Base-by-base conservation (phyloP, 2,113 vertebrate genomes). In the Cepphus grylle region DNA sequence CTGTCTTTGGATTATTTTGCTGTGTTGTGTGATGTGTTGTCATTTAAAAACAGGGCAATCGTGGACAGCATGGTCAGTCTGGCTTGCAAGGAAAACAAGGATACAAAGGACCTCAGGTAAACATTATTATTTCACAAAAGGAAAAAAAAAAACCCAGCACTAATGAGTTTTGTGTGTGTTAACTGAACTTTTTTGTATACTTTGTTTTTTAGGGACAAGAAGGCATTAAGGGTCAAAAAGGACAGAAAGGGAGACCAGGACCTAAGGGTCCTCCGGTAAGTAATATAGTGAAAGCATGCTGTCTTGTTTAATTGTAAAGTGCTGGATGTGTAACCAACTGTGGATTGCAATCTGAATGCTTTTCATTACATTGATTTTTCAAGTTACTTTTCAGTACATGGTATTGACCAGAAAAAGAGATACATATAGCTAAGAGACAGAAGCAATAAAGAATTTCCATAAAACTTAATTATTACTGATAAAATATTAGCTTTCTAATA, bases 81-180 rank as follows among this genome's bases (percentile, higher is more conserved):
- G 90, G 96, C 47, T 88, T 79, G 26, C 36, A 42, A 94, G 96
- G 94, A 43, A 94, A 96, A 8, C 20, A 22, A 40, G 96, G 96
- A 81, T 86, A 84, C 9, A 94, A 83, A 53, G 97, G 96, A 58
- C 91, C 78, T 53, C 95, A 97, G 97, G 96, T 97, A 76, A 9
- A 21, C 25, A 45, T 70, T 34, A 74, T 38, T 38, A 72, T 42
- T 63, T 79, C 66, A 56, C 17, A 38, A 62, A 45, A 43, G 9
- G 5, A 15, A 72, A 65, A 77, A 42, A 77, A 3, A 7, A 0
- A n/a, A n/a, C n/a, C 3, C 9, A 67, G 7, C 36, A 53, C 17
- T 49, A 79, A 42, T 70, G 9, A 65, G 36, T 53, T 87, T 53
- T 87, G 17, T 42, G 43, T 88, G 12, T 70, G 13, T 77, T 58